Evolutionary conservation across 2,113 vertebrate species (phyloP).

Genomic region (Trogon melanurus): DNA sequence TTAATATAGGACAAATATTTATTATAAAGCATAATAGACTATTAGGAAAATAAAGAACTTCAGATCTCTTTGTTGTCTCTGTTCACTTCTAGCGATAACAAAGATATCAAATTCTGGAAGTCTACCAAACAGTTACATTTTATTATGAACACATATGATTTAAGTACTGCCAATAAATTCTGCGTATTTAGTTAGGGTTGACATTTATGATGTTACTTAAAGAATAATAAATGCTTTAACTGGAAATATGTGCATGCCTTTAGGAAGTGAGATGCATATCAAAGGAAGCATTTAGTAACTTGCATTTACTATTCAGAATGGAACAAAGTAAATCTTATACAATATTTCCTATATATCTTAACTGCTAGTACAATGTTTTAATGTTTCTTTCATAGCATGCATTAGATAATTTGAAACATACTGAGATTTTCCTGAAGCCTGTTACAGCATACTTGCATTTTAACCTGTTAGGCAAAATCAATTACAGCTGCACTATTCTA

Average conservation of each 20-base stretch:
- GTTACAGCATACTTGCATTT: not conserved
- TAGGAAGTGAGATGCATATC: not conserved
- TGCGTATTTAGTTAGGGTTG: not conserved
- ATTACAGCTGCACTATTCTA: not conserved
- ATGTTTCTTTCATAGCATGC: not conserved
- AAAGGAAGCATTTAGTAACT: constrained; percentile 35
- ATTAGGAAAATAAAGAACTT: not conserved
- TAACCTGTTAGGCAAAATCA: not conserved
- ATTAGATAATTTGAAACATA: not conserved
- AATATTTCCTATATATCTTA: not conserved
- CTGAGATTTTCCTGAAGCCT: not conserved
- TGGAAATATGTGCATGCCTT: constrained; percentile 11
- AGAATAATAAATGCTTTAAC: constrained; percentile 44
- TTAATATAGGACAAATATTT: not conserved
- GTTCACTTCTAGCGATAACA: constrained; percentile 11
- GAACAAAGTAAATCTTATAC: not conserved
- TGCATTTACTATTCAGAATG: not conserved
- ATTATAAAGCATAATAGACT: not conserved
- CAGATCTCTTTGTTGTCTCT: not conserved
- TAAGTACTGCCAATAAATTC: constrained; percentile 41
- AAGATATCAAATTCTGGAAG: constrained; percentile 33
- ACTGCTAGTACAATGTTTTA: constrained; percentile 7
- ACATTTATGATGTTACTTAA: constrained; percentile 42
- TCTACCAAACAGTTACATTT: constrained; percentile 26
- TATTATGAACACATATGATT: constrained; percentile 4